Evolutionary conservation across 1,140 invertebrate species (phyloP).

Genomic region (Mamestra configurata): DNA sequence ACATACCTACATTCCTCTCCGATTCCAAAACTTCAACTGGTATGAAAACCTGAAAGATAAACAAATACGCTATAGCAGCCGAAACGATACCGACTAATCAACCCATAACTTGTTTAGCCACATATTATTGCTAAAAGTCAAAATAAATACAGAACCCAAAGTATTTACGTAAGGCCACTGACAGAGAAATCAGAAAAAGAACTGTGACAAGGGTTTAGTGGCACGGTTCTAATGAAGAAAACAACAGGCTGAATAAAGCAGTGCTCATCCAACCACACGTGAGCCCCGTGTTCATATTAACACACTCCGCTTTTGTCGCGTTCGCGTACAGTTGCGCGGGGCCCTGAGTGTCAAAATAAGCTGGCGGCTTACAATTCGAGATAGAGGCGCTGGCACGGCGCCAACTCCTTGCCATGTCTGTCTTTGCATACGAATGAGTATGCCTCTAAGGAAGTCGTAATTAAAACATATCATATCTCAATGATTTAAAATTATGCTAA

Average conservation of each 20-base stretch:
- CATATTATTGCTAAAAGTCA: not conserved
- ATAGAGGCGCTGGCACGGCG: constrained; percentile 70
- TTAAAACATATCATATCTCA: constrained; percentile 31
- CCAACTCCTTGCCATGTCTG: constrained; percentile 71
- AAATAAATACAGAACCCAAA: not conserved
- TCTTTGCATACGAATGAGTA: constrained; percentile 65
- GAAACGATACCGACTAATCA: not conserved
- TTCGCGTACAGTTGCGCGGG: constrained; percentile 56
- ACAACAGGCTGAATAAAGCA: constrained; percentile 70
- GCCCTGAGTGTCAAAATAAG: constrained; percentile 63
- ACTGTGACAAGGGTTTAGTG: constrained; percentile 60
- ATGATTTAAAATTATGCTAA: not conserved
- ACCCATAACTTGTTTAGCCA: not conserved
- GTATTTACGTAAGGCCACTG: constrained; percentile 49
- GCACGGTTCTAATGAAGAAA: constrained; percentile 72
- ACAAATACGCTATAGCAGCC: too few relatives aligned
- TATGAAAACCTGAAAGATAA: too few relatives aligned
- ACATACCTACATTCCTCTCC: too few relatives aligned
- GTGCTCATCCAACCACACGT: constrained; percentile 58
- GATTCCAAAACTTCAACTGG: too few relatives aligned
- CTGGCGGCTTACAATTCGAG: constrained; percentile 71
- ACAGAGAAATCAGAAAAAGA: constrained; percentile 40
- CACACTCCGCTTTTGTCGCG: constrained; percentile 51
- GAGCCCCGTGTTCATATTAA: constrained; percentile 62
- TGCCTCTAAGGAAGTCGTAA: constrained; percentile 46